Evolutionary conservation across 2,113 vertebrate species (phyloP).

Genomic region (Eleginops maclovinus): DNA sequence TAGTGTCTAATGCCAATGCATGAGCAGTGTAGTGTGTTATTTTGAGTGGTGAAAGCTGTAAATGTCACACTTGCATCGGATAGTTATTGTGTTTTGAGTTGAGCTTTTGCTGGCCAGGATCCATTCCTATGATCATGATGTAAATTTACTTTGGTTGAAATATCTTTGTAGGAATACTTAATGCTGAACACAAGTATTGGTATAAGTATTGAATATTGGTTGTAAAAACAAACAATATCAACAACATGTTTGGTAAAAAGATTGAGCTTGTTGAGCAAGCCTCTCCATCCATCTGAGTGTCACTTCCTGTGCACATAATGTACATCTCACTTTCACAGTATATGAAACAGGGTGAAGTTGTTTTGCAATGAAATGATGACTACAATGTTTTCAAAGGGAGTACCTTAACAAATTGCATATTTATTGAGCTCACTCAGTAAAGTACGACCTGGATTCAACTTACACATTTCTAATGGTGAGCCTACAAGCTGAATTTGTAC

Average conservation of each 20-base stretch:
- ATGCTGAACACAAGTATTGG: not conserved
- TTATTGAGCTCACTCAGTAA: too few relatives aligned
- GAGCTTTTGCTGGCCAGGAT: not conserved
- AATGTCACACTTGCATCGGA: not conserved
- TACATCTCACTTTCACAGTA: not conserved
- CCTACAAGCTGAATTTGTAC: not conserved
- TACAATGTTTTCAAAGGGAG: too few relatives aligned
- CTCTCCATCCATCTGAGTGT: not conserved
- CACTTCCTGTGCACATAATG: conserved; percentile 6
- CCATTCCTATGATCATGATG: not conserved
- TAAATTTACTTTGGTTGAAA: not conserved
- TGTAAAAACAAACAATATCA: not conserved
- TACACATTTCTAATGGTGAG: too few relatives aligned
- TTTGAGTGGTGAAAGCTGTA: not conserved
- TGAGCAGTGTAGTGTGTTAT: not conserved
- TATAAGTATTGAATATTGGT: not conserved
- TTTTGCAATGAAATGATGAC: not conserved
- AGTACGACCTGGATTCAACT: too few relatives aligned
- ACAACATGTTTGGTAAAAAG: not conserved
- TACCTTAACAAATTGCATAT: too few relatives aligned
- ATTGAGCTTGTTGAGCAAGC: not conserved
- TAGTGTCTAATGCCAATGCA: not conserved
- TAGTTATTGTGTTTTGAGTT: too few relatives aligned
- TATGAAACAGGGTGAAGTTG: conserved; percentile 1
- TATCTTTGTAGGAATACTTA: not conserved